Base-by-base conservation (phyloP, 2,113 vertebrate species). In the Hemiscyllium ocellatum region DNA sequence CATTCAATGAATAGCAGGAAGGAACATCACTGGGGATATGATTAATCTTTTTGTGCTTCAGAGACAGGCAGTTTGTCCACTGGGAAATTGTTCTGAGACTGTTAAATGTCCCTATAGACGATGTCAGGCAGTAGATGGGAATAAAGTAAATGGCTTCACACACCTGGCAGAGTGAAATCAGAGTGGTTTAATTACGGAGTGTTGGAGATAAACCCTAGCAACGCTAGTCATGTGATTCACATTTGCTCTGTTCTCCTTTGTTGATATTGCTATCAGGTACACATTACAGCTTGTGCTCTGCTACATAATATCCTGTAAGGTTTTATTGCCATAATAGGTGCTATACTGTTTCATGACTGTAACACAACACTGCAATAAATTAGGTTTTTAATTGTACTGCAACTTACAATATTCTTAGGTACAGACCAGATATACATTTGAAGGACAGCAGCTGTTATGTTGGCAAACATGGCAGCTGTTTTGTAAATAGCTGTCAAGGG, bases 171-270 rank as follows among this genome's bases (percentile, higher is more conserved):
- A 66, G 61, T 93, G 61, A 66, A 37, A 93, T 37, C 17, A 66
- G 89, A 93, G 61, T 17, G 37, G 29, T 22, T 66, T 68, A 93
- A 66, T 93, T 68, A 93, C 89, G 37, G 56, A n/a, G 61, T 15
- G 89, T 37, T 66, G 61, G 61, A 93, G 61, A 93, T 42, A 68
- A 93, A 66, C 15, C 89, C 66, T 93, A 93, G 89, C 89, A 93
- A 93, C 89, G 8, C 33, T 66, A n/a, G 26, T 68, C n/a, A 66
- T 47, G 65, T 93, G 61, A 93, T 93, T 66, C 61, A 66, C 61
- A 93, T n/a, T 66, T 37, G 8, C 89, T 91, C n/a, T 61, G 66
- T 68, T 93, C 56, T 22, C 89, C 52, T 33, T 15, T 19, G n/a
- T 83, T 42, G 37, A 83, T 83, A 42, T 17, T 42, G 19, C 80